A percentile compares a stretch with the other conserved stretches of the same genome.
Conservation (phyloP, 2,113 vertebrate species). For the Lonchura striata region DNA sequence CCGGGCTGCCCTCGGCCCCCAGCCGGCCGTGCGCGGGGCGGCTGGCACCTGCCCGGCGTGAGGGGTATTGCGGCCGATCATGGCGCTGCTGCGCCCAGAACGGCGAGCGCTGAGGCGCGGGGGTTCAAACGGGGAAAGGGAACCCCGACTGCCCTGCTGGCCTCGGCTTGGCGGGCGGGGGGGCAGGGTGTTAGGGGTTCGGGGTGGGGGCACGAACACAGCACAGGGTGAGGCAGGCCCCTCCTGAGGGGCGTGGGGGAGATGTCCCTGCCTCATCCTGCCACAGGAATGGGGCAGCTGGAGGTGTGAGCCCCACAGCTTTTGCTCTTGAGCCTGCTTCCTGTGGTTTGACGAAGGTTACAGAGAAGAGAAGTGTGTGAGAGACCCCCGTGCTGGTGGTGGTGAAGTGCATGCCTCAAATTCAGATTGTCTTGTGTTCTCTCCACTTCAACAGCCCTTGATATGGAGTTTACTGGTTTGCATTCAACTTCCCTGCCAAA, state of each 20-base stretch:
- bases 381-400: accelerated
- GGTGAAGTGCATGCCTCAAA: accelerated
- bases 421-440: neutral
- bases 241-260: accelerated
- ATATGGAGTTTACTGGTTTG: constrained; percentile 76
- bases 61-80: accelerated
- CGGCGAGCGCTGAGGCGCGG: neutral
- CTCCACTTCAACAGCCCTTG: constrained; percentile 54
- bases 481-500: neutral
- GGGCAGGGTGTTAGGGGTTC: accelerated
- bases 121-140: accelerated
- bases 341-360: accelerated
- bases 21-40: neutral
- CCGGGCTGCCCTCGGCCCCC: neutral
- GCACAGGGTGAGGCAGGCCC: neutral
- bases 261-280: accelerated
- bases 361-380: accelerated
- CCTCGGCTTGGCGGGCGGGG: too few relatives aligned
- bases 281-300: accelerated
- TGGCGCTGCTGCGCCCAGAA: neutral
- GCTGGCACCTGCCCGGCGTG: accelerated
- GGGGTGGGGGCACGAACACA: neutral
- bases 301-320: accelerated
- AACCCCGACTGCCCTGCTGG: accelerated
- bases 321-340: neutral